Conservation (phyloP, 2,888 invertebrate genomes). For the Drosophila kuntzei region DNA sequence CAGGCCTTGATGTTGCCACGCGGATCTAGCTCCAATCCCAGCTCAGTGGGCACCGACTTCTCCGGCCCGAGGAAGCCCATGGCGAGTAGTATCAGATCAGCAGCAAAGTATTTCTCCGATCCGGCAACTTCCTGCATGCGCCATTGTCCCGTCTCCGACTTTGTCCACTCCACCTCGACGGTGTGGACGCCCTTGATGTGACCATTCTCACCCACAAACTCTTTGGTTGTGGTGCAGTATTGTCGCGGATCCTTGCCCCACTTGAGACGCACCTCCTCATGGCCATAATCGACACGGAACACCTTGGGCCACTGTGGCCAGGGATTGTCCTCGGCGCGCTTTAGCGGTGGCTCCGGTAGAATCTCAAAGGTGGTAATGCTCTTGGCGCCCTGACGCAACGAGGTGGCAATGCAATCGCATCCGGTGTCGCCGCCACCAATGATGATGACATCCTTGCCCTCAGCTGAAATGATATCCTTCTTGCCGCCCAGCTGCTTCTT, state of each 20-base stretch:
- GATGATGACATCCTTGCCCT: constrained; percentile 97
- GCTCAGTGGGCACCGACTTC: constrained; percentile 93
- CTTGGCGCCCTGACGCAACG: constrained; percentile 95
- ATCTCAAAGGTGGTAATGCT: constrained; percentile 98
- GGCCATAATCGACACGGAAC: constrained; percentile 98
- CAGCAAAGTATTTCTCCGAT: constrained; percentile 91
- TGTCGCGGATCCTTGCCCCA: constrained; percentile 96
- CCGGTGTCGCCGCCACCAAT: constrained; percentile 96
- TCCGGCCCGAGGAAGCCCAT: constrained; percentile 99
- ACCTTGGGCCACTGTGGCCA: constrained; percentile 99
- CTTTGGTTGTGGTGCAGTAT: constrained; percentile 97
- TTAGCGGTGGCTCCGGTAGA: constrained; percentile 94
- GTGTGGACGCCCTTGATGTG: constrained; percentile 96
- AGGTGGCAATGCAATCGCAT: constrained; percentile 99
- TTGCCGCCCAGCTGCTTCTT: constrained; percentile 93
- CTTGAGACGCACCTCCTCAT: constrained; percentile 97
- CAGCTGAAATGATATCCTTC: constrained; percentile 90
- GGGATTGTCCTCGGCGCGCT: constrained; percentile 95
- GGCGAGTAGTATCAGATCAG: constrained; percentile 96
- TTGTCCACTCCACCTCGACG: constrained; percentile 96
- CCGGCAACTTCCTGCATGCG: constrained; percentile 95
- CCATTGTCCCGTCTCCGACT: constrained; percentile 96
- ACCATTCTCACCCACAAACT: constrained; percentile 95
- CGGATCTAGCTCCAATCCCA: constrained; percentile 93
- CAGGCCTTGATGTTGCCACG: constrained; percentile 96